A percentile compares a stretch with the other conserved stretches of the same genome.
These are phyloP conservation scores for Heliconius sara DNA, from an alignment of 2,888 invertebrate genomes.

Conservation along the genomic window DNA sequence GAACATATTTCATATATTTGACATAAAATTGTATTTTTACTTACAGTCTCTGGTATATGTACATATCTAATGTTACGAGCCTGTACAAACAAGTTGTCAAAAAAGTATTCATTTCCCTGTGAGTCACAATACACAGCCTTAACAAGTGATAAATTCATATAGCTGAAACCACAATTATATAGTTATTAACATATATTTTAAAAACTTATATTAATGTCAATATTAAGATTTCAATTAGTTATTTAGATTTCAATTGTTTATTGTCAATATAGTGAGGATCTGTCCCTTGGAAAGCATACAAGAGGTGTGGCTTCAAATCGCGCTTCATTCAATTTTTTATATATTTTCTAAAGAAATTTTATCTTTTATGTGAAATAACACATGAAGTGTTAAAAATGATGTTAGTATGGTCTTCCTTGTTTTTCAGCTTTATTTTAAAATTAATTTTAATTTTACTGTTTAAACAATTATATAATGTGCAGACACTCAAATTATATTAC, in stretches of 20 bases:
- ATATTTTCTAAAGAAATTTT: background rate
- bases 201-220: background rate
- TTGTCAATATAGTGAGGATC: background rate
- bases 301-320: background rate
- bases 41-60: slow-evolving; percentile 85
- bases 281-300: background rate
- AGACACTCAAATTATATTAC: background rate
- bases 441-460: too few relatives aligned
- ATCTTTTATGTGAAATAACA: background rate
- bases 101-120: slow-evolving; percentile 84
- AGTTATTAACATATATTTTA: background rate
- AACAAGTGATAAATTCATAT: slow-evolving; percentile 87
- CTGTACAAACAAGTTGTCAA: slow-evolving; percentile 86
- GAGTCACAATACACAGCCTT: slow-evolving; percentile 86
- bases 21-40: slow-evolving; percentile 49
- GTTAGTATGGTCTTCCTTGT: too few relatives aligned
- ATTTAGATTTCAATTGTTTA: too few relatives aligned
- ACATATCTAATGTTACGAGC: slow-evolving; percentile 87
- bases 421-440: background rate
- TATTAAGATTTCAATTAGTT: too few relatives aligned
- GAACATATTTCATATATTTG: background rate
- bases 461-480: too few relatives aligned
- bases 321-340: background rate
- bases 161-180: slow-evolving; percentile 70
- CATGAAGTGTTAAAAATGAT: background rate